These are phyloP conservation scores for Bolborhynchus lineola DNA, from an alignment of 2,113 vertebrate genomes.

Conservation along the genomic window DNA sequence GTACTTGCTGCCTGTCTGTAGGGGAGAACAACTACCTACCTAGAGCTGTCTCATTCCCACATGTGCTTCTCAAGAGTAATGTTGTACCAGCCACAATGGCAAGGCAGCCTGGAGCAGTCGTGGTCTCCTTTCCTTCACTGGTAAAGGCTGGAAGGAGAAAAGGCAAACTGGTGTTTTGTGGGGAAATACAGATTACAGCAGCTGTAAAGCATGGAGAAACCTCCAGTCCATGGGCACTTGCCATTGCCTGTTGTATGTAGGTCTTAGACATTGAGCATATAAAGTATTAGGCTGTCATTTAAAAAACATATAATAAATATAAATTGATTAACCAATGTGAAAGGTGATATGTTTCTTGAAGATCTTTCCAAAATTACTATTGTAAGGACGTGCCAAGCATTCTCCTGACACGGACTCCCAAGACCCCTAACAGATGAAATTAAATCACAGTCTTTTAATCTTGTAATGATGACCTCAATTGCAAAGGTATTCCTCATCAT, in stretches of 20 bases:
- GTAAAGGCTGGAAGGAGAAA: neutral
- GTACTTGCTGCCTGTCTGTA: neutral
- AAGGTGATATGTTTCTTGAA: neutral
- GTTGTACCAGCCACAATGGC: neutral
- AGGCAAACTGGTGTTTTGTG: neutral
- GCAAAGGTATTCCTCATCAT: constrained; percentile 1
- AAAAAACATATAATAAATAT: neutral
- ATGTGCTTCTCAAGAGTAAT: neutral
- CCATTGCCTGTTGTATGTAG: neutral
- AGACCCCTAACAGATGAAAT: neutral
- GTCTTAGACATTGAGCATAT: neutral
- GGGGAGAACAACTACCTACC: neutral
- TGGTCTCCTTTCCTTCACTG: neutral
- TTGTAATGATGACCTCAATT: neutral
- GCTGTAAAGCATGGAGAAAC: neutral
- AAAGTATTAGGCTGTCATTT: neutral
- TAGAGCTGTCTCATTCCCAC: neutral
- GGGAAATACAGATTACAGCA: neutral
- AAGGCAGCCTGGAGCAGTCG: neutral
- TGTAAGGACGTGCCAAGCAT: neutral
- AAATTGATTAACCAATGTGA: neutral
- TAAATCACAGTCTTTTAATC: constrained; percentile 20
- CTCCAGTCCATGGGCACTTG: neutral
- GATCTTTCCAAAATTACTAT: neutral
- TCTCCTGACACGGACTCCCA: neutral